Base-by-base conservation (phyloP, 2,797 vertebrate species). In the Agapornis canus region DNA sequence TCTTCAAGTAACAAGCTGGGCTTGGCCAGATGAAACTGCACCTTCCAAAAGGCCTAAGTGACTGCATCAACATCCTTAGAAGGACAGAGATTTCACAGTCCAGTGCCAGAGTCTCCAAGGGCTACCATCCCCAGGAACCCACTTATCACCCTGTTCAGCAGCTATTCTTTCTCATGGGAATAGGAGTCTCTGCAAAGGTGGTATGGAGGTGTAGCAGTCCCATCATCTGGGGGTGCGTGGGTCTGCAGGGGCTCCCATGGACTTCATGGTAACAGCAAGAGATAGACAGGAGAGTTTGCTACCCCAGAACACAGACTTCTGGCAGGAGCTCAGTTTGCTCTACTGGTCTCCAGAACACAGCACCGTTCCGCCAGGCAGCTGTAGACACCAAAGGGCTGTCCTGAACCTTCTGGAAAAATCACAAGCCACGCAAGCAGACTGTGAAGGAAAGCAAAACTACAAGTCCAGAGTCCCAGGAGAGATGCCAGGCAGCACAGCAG, bases 1-100 rank as follows among this genome's bases (percentile, higher is more conserved):
- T 75, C 66, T 92, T 84, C 77, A 92, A 95, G 86, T 69, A 94
- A 82, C 12, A 8, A 56, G 10, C 76, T 43, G 76, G 87, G 82
- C 57, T 88, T 56, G 43, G 40, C 27, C 52, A 77, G 89, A 72
- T 13, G 7, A 11, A 72, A 71, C 61, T 68, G 37, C 77, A 88
- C 52, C 42, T 81, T 35, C 65, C 37, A 43, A 19, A 1, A 0
- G 59, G 47, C 18, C 49, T 17, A 32, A 73, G 31, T 3, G 35
- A 21, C 35, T 26, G 40, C 66, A 51, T 6, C 56, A 80, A n/a
- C 52, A 52, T 22, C 43, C 73, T 9, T 25, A 65, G 47, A 11
- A 75, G 65, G 63, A 65, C 51, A 29, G 14, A 7, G 48, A 47
- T 39, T 29, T 40, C 86, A 85, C 18, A 59, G 60, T 59, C 47